These are phyloP conservation scores for Tarsius wallacei DNA, from an alignment of 2,797 vertebrate species.

Conservation along the genomic window DNA sequence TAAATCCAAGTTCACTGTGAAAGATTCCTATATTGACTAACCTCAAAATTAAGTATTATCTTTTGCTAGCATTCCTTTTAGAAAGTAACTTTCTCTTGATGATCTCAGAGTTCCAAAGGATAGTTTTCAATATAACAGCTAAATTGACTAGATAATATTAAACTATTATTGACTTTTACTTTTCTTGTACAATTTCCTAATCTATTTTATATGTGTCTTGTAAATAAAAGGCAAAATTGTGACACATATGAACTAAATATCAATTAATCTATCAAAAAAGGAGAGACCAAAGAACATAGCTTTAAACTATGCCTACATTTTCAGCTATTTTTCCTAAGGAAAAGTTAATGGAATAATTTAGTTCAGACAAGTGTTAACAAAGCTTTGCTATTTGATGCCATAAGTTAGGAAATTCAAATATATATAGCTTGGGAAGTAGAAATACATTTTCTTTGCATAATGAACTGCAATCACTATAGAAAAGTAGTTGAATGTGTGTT, in stretches of 20 bases:
- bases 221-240: constrained; percentile 26
- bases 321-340: background rate
- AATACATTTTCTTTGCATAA: constrained; percentile 38
- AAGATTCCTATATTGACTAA: background rate
- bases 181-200: background rate
- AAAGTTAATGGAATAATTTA: background rate
- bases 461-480: background rate
- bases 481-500: background rate
- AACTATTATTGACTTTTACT: background rate
- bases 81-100: constrained; percentile 43
- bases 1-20: background rate
- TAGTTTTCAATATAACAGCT: background rate
- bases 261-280: background rate
- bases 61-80: background rate
- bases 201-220: background rate
- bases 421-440: background rate
- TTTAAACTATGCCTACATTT: constrained; percentile 30
- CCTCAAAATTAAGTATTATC: background rate
- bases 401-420: constrained; percentile 33
- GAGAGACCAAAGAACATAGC: background rate
- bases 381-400: background rate
- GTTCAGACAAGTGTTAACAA: background rate
- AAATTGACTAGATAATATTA: background rate
- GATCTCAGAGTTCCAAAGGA: background rate
- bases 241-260: background rate